These are phyloP conservation scores for Potamilus streckersoni DNA, from an alignment of 1,140 invertebrate genomes.

Conservation along the genomic window DNA sequence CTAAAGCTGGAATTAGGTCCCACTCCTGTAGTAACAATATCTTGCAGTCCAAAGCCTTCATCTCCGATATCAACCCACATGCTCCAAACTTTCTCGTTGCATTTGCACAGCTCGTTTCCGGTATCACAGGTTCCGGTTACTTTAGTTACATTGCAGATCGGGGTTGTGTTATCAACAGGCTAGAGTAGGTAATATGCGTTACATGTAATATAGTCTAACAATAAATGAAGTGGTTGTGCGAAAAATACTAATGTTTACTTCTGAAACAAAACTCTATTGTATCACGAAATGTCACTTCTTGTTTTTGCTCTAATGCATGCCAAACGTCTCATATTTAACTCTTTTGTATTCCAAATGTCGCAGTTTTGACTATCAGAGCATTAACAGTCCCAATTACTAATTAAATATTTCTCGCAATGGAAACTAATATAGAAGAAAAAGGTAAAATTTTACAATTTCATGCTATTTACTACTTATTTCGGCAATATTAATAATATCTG, in stretches of 20 bases:
- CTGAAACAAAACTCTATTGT: neutral
- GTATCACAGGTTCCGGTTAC: constrained; percentile 6
- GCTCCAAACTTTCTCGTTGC: constrained; percentile 8
- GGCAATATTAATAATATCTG: too few species aligned
- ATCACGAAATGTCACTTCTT: neutral
- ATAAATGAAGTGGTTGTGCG: too few species aligned
- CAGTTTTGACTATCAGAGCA: too few species aligned
- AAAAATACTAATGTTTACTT: neutral
- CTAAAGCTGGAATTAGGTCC: neutral
- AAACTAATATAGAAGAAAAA: too few species aligned
- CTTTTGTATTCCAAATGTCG: too few species aligned
- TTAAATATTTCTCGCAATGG: too few species aligned
- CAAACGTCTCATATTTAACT: too few species aligned
- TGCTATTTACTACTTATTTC: too few species aligned
- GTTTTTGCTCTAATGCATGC: too few species aligned
- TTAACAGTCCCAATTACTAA: too few species aligned
- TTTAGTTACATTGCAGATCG: constrained; percentile 12
- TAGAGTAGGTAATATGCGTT: neutral
- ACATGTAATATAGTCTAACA: neutral
- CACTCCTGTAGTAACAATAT: neutral
- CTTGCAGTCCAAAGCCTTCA: constrained; percentile 8
- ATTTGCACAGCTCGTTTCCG: constrained; percentile 8
- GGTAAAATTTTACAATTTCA: too few species aligned
- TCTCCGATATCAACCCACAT: constrained; percentile 5
- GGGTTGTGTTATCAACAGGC: constrained; percentile 6